Percentiles rank a stretch among this genome's conserved stretches.
Evolutionary conservation across 2,797 vertebrate genomes (phyloP).

Genomic region (Alcedo atthis): DNA sequence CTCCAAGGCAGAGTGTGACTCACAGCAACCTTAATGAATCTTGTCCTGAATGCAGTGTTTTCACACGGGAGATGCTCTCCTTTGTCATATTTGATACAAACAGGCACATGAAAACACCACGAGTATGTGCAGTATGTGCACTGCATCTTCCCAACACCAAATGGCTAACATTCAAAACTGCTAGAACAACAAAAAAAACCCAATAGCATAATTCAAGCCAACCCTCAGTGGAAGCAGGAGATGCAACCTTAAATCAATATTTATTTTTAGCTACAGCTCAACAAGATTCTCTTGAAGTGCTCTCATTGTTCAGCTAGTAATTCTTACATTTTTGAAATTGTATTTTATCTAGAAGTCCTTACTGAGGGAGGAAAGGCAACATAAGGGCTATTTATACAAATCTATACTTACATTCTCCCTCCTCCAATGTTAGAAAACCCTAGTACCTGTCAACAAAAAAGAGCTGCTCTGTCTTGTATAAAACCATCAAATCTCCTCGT

Average conservation of each 20-base stretch:
- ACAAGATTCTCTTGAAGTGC: not conserved
- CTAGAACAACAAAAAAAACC: not conserved
- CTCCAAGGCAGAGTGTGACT: constrained; percentile 19
- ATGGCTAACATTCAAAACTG: not conserved
- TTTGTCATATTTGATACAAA: not conserved
- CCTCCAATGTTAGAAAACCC: not conserved
- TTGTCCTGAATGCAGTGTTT: not conserved
- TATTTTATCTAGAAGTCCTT: not conserved
- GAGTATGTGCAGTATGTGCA: not conserved
- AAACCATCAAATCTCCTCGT: not conserved
- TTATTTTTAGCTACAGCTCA: not conserved
- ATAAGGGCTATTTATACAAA: not conserved
- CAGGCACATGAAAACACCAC: not conserved
- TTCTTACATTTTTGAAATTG: not conserved
- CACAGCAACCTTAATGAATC: not conserved
- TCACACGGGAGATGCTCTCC: not conserved
- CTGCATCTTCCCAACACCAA: not conserved
- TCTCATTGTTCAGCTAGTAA: not conserved
- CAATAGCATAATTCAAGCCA: not conserved
- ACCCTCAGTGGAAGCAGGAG: not conserved
- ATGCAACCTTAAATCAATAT: not conserved
- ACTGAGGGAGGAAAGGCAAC: not conserved
- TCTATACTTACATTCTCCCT: not conserved
- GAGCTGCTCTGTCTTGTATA: not conserved
- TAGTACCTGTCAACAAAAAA: not conserved